Conservation (phyloP, 2,113 vertebrate species). For the Smithornis capensis region DNA sequence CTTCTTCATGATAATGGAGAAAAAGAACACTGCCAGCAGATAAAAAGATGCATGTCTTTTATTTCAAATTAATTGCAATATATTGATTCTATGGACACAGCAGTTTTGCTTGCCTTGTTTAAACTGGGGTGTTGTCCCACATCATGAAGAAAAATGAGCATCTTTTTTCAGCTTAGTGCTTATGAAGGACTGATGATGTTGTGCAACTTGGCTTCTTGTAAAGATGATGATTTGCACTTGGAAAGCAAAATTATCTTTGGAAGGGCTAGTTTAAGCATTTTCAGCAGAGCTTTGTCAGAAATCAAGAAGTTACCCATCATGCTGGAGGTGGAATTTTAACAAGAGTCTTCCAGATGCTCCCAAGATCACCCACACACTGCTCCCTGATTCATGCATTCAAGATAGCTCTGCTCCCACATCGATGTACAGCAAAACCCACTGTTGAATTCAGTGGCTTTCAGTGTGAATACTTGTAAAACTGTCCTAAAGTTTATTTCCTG, state of each 20-base stretch:
- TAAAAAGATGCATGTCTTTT: not conserved
- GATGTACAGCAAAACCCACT: not conserved
- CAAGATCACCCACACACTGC: not conserved
- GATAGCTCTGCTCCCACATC: not conserved
- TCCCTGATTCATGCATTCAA: slow-evolving; percentile 8
- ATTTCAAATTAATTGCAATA: not conserved
- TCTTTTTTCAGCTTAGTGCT: not conserved
- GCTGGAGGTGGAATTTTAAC: slow-evolving; percentile 57
- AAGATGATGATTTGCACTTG: not conserved
- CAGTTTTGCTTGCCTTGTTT: not conserved
- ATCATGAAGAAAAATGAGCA: not conserved
- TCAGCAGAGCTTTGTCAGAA: not conserved
- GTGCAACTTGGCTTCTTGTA: not conserved
- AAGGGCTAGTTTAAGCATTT: slow-evolving; percentile 15
- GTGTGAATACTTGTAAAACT: not conserved
- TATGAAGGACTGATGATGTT: not conserved
- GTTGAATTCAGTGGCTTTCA: not conserved
- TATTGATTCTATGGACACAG: not conserved
- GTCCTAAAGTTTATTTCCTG: not conserved
- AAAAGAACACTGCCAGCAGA: not conserved
- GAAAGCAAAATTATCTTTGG: not conserved
- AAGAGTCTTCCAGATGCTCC: slow-evolving; percentile 49
- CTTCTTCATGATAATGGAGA: not conserved
- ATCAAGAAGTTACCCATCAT: not conserved
- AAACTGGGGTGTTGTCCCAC: not conserved